Percentiles rank a stretch among this genome's conserved stretches.
These are phyloP conservation scores for Choristoneura fumiferana DNA, from an alignment of 1,140 invertebrate species.

Conservation along the genomic window DNA sequence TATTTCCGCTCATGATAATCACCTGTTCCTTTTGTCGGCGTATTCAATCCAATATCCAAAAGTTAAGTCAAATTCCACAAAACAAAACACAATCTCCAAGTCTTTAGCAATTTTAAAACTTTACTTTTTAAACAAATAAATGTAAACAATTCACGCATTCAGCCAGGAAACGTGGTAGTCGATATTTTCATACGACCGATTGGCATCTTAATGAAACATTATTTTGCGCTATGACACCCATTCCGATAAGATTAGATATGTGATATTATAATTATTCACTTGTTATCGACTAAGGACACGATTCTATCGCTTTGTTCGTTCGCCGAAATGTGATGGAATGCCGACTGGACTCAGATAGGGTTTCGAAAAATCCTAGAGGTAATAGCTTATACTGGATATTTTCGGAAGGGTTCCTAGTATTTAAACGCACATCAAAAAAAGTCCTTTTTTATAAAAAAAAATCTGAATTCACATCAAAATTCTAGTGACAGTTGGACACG, in stretches of 20 bases:
- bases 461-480: no score
- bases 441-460: no score
- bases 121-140: not conserved
- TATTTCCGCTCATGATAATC: not conserved
- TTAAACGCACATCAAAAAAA: no score
- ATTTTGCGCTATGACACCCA: slow-evolving; percentile 7
- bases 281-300: not conserved
- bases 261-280: slow-evolving; percentile 12
- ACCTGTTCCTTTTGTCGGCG: not conserved
- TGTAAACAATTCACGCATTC: not conserved
- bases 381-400: no score
- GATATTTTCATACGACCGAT: slow-evolving; percentile 7
- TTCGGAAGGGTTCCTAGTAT: no score
- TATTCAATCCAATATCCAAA: not conserved
- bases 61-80: not conserved
- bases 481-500: no score
- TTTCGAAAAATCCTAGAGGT: no score
- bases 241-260: not conserved
- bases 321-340: not conserved
- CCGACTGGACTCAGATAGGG: no score
- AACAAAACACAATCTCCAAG: not conserved
- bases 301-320: slow-evolving; percentile 12
- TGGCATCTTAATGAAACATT: slow-evolving; percentile 15
- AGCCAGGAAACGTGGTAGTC: not conserved
- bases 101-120: not conserved